These are phyloP conservation scores for Porites cylindrica DNA, from an alignment of 92 coral and sea anemone genomes.

Conservation along the genomic window DNA sequence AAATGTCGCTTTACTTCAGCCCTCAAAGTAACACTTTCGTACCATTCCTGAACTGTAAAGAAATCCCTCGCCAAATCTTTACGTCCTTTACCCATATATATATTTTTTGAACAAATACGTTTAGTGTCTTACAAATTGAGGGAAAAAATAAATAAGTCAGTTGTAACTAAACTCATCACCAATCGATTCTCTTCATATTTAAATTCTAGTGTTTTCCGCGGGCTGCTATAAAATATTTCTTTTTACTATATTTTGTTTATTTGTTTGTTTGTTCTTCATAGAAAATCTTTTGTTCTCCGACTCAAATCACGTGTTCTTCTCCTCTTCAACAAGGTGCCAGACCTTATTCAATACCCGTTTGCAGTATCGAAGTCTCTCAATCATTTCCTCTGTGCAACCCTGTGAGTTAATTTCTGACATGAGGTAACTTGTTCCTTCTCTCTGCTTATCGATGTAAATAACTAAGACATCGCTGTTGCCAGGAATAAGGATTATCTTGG, in stretches of 20 bases:
- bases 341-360: constrained; percentile 86
- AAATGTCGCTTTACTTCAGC: not conserved
- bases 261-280: not conserved
- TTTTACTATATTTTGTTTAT: not conserved
- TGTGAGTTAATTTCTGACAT: constrained; percentile 81
- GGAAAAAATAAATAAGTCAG: not conserved
- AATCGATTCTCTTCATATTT: not conserved
- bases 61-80: not conserved
- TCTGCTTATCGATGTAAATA: constrained; percentile 88
- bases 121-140: not conserved
- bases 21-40: not conserved
- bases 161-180: not conserved
- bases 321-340: constrained; percentile 61
- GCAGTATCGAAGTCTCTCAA: constrained; percentile 87
- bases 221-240: not conserved
- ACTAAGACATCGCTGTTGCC: constrained; percentile 82
- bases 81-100: constrained; percentile 4
- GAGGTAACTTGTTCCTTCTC: constrained; percentile 79
- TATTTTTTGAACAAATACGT: not conserved
- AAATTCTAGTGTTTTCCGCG: not conserved
- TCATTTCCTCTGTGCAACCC: constrained; percentile 78
- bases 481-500: constrained; percentile 93
- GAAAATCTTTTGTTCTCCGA: not conserved
- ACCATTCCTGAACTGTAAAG: not conserved
- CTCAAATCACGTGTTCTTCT: not conserved